Conservation (phyloP, 2,888 invertebrate genomes). For the Drosophila pseudotakahashii region DNA sequence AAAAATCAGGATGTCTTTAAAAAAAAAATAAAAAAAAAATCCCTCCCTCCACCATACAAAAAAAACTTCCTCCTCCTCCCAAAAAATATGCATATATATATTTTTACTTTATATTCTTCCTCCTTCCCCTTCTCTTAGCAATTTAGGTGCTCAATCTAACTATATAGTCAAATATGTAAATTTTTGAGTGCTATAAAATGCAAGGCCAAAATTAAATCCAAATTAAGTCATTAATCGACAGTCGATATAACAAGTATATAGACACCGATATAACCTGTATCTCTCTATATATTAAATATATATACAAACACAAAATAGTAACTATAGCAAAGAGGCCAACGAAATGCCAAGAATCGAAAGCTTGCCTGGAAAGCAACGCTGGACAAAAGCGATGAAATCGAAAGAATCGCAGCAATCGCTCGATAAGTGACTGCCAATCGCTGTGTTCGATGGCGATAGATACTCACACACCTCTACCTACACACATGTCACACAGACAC, state of each 20-base stretch:
- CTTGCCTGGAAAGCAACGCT: conserved; percentile 52
- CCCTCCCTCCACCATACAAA: conserved; percentile 60
- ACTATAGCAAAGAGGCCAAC: conserved; percentile 27
- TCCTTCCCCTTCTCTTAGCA: conserved; percentile 83
- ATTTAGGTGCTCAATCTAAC: conserved; percentile 82
- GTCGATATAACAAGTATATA: conserved; percentile 32
- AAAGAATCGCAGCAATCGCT: conserved; percentile 27
- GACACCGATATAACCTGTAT: conserved; percentile 36
- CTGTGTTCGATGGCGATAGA: conserved; percentile 9
- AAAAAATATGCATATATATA: conserved; percentile 78
- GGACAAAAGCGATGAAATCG: conserved; percentile 29
- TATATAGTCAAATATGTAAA: conserved; percentile 76
- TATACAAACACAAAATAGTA: conserved; percentile 14
- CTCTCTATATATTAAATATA: conserved; percentile 19
- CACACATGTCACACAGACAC: conserved; percentile 41
- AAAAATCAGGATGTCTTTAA: conserved; percentile 25
- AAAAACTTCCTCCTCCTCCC: conserved; percentile 5
- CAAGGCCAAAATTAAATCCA: conserved; percentile 51
- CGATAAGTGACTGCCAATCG: conserved; percentile 27
- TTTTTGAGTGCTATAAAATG: conserved; percentile 74
- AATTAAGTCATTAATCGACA: conserved; percentile 58
- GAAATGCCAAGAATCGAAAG: conserved; percentile 34
- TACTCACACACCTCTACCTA: conserved; percentile 23
- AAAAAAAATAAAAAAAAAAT: conserved; percentile 46
- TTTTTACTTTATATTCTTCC: conserved; percentile 84